Base-by-base conservation (phyloP, 2,888 invertebrate species). In the Caenorhabditis wallacei region DNA sequence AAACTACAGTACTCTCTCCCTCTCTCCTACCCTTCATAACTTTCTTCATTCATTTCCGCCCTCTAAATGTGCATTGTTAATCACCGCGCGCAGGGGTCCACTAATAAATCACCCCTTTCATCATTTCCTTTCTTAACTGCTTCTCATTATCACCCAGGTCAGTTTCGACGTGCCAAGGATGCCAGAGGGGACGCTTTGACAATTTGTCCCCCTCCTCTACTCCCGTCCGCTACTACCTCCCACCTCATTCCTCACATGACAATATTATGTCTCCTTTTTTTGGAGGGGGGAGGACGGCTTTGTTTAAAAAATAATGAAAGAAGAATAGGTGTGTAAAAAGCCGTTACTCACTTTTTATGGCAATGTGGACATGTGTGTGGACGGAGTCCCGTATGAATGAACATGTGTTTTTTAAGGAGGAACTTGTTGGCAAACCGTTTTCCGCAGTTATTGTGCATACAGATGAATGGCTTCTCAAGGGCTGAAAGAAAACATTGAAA, bases 371-470 rank as follows among this genome's bases (percentile, higher is more conserved):
- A 92, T n/a, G 86, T 79, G 75, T 92, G 92, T 30, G 92, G 92
- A 37, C 91, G 84, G 18, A 90, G 88, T 20, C 92, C 92, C 20
- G 91, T 92, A 80, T 92, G 92, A 69, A 92, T 92, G 85, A 92
- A 92, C 82, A 88, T 87, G 82, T 92, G 92, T 84, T 92, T 92
- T 75, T 92, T 92, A 22, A 92, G 84, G 30, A 92, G 84, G 70
- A 92, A 92, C 66, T 92, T 92, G 88, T 92, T 92, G 46, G 91
- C 89, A 81, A 92, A 92, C 10, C 90, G 84, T 75, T 92, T 92
- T 7, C 85, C 70, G 66, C 92, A 92, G 78, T 91, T 90, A 51
- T 85, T 76, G 61, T 90, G 89, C 24, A 82, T 74, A 54, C 92
- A 92, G 7, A 84, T 80, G 83, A 88, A 90, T 22, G 90, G 91